Percentiles rank a stretch among this genome's conserved stretches.
Conservation (phyloP, 2,113 vertebrate species). For the Catharus minimus region DNA sequence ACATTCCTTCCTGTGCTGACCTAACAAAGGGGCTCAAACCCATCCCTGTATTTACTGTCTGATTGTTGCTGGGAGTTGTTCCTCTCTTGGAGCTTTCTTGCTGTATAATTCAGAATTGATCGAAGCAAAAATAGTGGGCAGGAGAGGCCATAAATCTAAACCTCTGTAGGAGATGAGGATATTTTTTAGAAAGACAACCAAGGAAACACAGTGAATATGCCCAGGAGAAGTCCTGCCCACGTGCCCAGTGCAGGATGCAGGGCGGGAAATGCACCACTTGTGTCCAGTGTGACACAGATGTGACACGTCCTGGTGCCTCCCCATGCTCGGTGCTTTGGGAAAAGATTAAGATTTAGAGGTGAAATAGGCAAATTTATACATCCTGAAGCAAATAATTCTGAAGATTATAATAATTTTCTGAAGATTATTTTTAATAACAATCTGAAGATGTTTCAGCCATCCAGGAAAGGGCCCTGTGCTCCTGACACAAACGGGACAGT, state of each 20-base stretch:
- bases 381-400: not conserved
- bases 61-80: not conserved
- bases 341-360: not conserved
- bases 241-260: fast-evolving
- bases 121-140: not conserved
- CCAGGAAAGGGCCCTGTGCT: not conserved
- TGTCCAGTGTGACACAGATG: not conserved
- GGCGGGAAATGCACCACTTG: fast-evolving
- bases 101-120: conserved; percentile 26
- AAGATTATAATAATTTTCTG: too few relatives aligned
- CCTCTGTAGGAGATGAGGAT: not conserved
- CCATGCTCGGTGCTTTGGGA: not conserved
- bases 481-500: not conserved
- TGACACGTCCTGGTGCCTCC: not conserved
- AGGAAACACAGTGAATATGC: not conserved
- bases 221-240: not conserved
- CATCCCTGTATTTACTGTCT: not conserved
- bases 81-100: not conserved
- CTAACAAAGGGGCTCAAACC: not conserved
- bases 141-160: conserved; percentile 12
- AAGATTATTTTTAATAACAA: not conserved
- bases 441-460: not conserved
- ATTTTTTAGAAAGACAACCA: not conserved
- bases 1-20: not conserved
- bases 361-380: not conserved